Conservation (phyloP, 2,888 invertebrate genomes). For the Heliothis peltigera region DNA sequence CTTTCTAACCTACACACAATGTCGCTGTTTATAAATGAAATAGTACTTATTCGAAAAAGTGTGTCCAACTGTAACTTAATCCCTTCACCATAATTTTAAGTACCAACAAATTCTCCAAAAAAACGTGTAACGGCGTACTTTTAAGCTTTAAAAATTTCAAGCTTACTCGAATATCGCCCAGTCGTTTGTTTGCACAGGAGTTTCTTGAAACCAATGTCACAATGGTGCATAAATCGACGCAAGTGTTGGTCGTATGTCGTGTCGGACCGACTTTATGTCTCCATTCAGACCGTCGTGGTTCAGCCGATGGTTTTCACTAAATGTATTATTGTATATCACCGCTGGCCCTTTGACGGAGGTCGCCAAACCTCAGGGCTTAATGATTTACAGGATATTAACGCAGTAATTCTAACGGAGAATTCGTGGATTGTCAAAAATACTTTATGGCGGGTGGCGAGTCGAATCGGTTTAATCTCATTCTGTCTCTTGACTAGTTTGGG, state of each 20-base stretch:
- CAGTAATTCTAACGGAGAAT: conserved; percentile 79
- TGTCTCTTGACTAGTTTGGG: conserved; percentile 64
- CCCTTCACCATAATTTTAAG: conserved; percentile 16
- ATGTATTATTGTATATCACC: conserved; percentile 68
- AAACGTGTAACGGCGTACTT: conserved; percentile 25
- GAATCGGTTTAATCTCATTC: conserved; percentile 85
- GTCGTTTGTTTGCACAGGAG: conserved; percentile 81
- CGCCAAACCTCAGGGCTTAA: conserved; percentile 81
- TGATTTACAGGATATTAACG: conserved; percentile 80
- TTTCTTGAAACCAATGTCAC: conserved; percentile 76
- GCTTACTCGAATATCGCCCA: conserved; percentile 55
- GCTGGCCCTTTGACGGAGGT: conserved; percentile 73
- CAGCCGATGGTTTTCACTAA: conserved; percentile 81
- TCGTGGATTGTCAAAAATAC: conserved; percentile 84
- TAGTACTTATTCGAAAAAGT: background rate
- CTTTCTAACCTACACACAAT: no score
- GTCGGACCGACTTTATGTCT: conserved; percentile 79
- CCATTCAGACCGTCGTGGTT: conserved; percentile 77
- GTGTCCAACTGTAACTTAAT: background rate
- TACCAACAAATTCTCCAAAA: conserved; percentile 6
- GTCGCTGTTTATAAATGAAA: background rate
- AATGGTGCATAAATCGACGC: conserved; percentile 83
- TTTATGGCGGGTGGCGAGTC: conserved; percentile 81
- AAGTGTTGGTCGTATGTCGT: conserved; percentile 67
- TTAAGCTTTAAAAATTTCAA: conserved; percentile 38